Evolutionary conservation across 1,140 invertebrate genomes (phyloP).

Genomic region (Diorhabda carinulata): DNA sequence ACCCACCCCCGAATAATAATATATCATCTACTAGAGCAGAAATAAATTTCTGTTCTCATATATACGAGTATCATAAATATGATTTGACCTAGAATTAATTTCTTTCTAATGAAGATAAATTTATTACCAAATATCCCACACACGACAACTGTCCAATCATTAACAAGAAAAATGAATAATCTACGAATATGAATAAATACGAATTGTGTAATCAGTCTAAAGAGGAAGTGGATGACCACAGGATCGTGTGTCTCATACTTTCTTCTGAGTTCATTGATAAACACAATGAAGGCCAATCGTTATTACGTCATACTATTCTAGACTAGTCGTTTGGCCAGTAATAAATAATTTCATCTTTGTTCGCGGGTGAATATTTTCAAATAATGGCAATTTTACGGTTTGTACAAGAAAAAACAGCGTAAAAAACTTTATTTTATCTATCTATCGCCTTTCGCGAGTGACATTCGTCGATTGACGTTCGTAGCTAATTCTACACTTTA

Average conservation of each 20-base stretch:
- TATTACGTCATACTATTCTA: background rate
- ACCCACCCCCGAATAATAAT: too few species aligned
- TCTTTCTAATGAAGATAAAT: background rate
- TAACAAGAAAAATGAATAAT: constrained; percentile 1
- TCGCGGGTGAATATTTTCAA: too few species aligned
- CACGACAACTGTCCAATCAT: background rate
- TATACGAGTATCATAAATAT: too few species aligned
- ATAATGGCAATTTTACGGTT: too few species aligned
- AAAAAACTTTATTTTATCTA: too few species aligned
- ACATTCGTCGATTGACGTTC: too few species aligned
- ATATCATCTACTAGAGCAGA: too few species aligned
- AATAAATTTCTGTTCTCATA: too few species aligned
- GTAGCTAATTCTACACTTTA: too few species aligned
- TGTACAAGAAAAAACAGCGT: too few species aligned
- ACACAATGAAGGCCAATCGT: background rate
- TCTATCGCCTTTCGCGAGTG: too few species aligned
- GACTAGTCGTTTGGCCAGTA: background rate
- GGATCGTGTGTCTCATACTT: background rate
- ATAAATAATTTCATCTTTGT: background rate
- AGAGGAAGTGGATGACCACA: background rate
- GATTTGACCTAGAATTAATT: background rate
- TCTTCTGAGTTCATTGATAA: background rate
- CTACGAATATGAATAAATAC: background rate
- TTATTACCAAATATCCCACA: background rate
- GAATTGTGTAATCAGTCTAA: background rate